phyloP scores from a whole-genome alignment of 2,888 invertebrate genomes.

The Phyllotreta cruciferae region DNA sequence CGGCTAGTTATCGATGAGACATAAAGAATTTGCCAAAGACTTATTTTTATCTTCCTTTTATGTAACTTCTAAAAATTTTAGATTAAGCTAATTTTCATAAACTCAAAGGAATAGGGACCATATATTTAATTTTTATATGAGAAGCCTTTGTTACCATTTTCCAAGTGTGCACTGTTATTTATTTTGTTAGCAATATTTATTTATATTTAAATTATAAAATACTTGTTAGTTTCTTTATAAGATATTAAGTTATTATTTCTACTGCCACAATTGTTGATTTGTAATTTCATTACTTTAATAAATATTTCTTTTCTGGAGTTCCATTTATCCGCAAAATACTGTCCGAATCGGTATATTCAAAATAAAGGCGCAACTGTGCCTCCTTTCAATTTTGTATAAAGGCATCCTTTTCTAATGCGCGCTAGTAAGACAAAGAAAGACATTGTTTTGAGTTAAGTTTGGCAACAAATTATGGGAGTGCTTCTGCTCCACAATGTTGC shows the following conservation, averaged over 20 bases:
- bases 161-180: conserved; percentile 4
- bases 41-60: conserved; percentile 8
- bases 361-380: too few relatives aligned
- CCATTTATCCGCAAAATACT: too few relatives aligned
- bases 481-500: too few relatives aligned
- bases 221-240: conserved; percentile 21
- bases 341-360: too few relatives aligned
- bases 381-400: too few relatives aligned
- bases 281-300: not conserved
- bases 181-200: conserved; percentile 7
- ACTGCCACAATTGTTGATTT: conserved; percentile 19
- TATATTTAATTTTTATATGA: conserved; percentile 8
- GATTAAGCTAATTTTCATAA: conserved; percentile 2
- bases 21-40: conserved; percentile 15
- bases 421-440: too few relatives aligned
- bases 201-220: conserved; percentile 22
- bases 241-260: conserved; percentile 23
- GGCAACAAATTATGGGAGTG: too few relatives aligned
- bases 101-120: conserved; percentile 11
- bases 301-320: too few relatives aligned
- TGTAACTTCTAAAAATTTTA: conserved; percentile 8
- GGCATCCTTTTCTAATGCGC: too few relatives aligned
- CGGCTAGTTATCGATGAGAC: not conserved
- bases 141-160: conserved; percentile 15
- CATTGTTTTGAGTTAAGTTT: too few relatives aligned